phyloP scores from a whole-genome alignment of 2,113 vertebrate genomes.

The Struthio camelus region DNA sequence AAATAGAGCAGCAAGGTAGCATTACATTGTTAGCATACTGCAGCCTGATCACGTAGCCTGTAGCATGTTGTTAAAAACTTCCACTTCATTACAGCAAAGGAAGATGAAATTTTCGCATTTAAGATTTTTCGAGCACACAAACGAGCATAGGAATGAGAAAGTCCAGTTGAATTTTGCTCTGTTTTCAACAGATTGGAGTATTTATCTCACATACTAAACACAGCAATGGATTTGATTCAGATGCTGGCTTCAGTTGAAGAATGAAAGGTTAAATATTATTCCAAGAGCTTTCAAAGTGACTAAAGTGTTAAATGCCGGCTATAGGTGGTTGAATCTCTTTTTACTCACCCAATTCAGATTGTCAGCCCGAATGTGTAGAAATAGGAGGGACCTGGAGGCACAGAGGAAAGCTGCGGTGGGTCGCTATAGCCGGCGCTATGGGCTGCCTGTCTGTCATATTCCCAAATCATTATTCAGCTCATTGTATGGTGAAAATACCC shows the following conservation, averaged over 20 bases:
- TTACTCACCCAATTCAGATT: slow-evolving; percentile 42
- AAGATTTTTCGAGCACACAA: slow-evolving; percentile 10
- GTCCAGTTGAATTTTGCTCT: slow-evolving; percentile 52
- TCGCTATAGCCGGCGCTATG: not conserved
- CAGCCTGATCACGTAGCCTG: not conserved
- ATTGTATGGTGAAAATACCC: slow-evolving; percentile 7
- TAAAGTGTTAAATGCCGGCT: slow-evolving; percentile 70
- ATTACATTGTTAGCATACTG: slow-evolving; percentile 45
- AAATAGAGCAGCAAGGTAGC: slow-evolving; percentile 58
- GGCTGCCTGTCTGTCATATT: slow-evolving; percentile 16
- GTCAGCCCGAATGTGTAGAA: slow-evolving; percentile 51
- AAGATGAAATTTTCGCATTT: slow-evolving; percentile 19
- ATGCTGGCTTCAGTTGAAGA: not conserved
- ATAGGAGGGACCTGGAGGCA: slow-evolving; percentile 32
- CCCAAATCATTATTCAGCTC: slow-evolving; percentile 40
- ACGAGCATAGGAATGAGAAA: slow-evolving; percentile 36
- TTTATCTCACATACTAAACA: slow-evolving; percentile 27
- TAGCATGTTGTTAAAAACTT: slow-evolving; percentile 35
- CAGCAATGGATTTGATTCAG: not conserved
- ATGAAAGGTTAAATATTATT: slow-evolving; percentile 66
- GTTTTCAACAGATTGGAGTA: slow-evolving; percentile 13
- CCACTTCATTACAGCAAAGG: slow-evolving; percentile 39
- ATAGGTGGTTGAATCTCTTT: slow-evolving; percentile 33
- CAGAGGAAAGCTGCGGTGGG: slow-evolving; percentile 13
- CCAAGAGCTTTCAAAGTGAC: slow-evolving; percentile 63